Percentiles rank a stretch among this genome's conserved stretches.
These are phyloP conservation scores for Sminthurides bifidus DNA, from an alignment of 1,140 invertebrate genomes.

Conservation along the genomic window DNA sequence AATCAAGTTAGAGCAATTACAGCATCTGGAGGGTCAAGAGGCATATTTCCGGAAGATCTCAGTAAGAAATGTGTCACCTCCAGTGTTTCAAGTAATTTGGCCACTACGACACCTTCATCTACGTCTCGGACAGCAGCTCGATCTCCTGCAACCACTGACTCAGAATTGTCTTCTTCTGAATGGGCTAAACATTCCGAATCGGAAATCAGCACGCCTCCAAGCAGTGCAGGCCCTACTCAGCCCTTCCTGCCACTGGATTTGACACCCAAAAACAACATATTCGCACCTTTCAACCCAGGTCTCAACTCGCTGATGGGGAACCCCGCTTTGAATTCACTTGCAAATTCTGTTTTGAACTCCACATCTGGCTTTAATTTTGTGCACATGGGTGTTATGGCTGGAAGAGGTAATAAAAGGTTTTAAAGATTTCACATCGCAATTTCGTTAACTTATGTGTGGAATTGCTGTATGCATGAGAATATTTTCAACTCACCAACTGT, in stretches of 20 bases:
- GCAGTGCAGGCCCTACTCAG: conserved; percentile 36
- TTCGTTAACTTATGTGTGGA: not conserved
- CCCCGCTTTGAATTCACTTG: conserved; percentile 57
- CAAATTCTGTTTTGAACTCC: conserved; percentile 61
- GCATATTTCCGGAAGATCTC: not conserved
- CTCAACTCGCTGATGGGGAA: conserved; percentile 41
- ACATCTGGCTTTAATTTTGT: conserved; percentile 60
- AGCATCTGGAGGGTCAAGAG: not conserved
- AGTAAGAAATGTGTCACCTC: not conserved
- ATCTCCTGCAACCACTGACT: conserved; percentile 36
- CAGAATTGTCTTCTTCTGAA: conserved; percentile 28
- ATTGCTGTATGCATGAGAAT: not conserved
- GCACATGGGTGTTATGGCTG: conserved; percentile 62
- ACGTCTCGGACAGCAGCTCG: not conserved
- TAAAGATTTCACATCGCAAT: not conserved
- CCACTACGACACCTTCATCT: too few relatives aligned
- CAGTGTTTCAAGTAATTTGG: not conserved
- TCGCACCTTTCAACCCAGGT: conserved; percentile 42
- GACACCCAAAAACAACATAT: conserved; percentile 38
- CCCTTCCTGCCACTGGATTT: conserved; percentile 38
- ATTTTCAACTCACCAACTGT: not conserved
- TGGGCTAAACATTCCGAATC: not conserved
- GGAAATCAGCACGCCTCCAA: not conserved
- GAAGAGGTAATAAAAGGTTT: conserved; percentile 38
- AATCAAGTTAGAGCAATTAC: conserved; percentile 43